phyloP scores from a whole-genome alignment of 2,888 invertebrate species.

The Patella caerulea region DNA sequence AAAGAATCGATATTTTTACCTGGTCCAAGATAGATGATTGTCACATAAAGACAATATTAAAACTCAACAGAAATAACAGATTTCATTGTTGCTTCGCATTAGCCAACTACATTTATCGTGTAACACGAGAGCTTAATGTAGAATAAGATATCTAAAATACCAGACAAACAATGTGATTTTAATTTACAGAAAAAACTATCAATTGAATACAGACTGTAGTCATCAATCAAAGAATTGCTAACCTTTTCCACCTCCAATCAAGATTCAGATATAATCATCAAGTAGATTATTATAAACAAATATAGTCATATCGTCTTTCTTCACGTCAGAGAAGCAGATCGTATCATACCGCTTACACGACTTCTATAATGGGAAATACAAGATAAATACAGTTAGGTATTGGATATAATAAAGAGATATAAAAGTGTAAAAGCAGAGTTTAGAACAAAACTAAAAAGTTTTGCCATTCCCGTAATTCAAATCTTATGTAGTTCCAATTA shows the following conservation, averaged over 20 bases:
- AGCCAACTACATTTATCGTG: constrained; percentile 1
- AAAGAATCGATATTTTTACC: constrained; percentile 7
- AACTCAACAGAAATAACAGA: background rate
- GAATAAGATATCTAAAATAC: background rate
- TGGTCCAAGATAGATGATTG: background rate
- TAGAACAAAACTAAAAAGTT: no score
- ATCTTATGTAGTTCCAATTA: no score
- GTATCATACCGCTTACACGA: no score
- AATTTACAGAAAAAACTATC: constrained; percentile 1
- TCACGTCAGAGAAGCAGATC: no score
- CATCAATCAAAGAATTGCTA: constrained; percentile 1
- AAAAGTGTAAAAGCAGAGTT: no score
- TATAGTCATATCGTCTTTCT: no score
- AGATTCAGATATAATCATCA: no score
- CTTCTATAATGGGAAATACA: no score
- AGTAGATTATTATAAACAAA: no score
- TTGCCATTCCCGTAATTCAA: no score
- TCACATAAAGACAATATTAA: constrained; percentile 1
- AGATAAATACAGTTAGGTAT: no score
- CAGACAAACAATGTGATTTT: background rate
- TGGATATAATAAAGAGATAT: no score
- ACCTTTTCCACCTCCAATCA: background rate
- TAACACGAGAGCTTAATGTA: constrained; percentile 1
- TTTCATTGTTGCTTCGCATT: constrained; percentile 8
- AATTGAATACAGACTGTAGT: background rate